Percentiles rank a stretch among this genome's conserved stretches.
These are phyloP conservation scores for Stichopus chloronotus DNA, from an alignment of 35 echinoderm and acorn worm species.

Conservation along the genomic window DNA sequence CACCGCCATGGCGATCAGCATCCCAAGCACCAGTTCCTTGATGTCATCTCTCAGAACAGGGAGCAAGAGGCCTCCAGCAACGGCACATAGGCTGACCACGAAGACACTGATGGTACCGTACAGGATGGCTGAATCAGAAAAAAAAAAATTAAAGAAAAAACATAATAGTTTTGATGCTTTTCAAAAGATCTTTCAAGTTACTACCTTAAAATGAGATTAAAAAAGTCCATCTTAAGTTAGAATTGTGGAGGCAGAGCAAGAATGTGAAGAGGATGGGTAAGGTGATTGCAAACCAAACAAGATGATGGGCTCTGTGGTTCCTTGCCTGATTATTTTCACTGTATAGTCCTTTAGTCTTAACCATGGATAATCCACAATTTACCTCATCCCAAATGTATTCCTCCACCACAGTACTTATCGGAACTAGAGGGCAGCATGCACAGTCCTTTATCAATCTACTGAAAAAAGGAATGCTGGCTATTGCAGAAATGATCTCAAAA, in stretches of 20 bases:
- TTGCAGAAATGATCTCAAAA: no score
- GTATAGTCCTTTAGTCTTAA: no score
- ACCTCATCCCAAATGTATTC: no score
- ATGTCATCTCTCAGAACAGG: not conserved
- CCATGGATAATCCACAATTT: no score
- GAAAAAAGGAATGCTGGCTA: no score
- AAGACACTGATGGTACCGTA: constrained; percentile 20
- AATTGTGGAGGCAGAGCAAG: not conserved
- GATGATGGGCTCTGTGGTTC: no score
- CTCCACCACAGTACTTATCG: no score
- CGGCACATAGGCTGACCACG: constrained; percentile 43
- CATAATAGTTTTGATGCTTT: not conserved
- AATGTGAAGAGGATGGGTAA: not conserved
- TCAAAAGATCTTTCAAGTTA: not conserved
- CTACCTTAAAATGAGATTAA: not conserved
- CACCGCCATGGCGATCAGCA: constrained; percentile 34
- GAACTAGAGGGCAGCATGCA: no score
- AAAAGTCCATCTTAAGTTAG: not conserved
- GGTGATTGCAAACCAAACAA: no score
- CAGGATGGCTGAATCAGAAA: not conserved
- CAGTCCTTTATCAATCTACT: no score
- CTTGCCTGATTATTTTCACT: no score
- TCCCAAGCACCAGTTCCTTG: constrained; percentile 1
- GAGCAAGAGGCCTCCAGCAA: constrained; percentile 18
- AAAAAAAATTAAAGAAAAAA: not conserved